Evolutionary conservation across 1,140 invertebrate species (phyloP).

Genomic region (Wasmannia auropunctata): DNA sequence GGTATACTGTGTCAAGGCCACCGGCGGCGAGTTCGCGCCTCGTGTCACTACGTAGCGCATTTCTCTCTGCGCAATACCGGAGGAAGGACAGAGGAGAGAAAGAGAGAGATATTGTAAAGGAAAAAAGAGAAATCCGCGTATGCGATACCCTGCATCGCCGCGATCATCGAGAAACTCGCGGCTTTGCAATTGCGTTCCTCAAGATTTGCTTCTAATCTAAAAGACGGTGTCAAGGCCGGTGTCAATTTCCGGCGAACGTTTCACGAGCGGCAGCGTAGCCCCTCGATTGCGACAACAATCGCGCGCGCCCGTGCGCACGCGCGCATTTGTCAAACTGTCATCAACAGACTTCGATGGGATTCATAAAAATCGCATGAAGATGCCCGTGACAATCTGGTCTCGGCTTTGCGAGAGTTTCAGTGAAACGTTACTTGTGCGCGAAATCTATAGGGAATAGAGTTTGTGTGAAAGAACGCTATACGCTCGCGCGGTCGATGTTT

Average conservation of each 20-base stretch:
- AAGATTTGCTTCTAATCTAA: conserved; percentile 34
- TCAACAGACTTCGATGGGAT: neutral
- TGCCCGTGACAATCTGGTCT: neutral
- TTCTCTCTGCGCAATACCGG: conserved; percentile 53
- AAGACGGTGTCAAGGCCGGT: conserved; percentile 53
- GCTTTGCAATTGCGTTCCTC: neutral
- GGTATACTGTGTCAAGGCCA: conserved; percentile 68
- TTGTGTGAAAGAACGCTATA: neutral
- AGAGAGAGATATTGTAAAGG: neutral
- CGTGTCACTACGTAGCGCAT: conserved; percentile 21
- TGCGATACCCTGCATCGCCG: neutral
- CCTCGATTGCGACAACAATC: neutral
- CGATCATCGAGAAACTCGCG: neutral
- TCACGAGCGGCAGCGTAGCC: neutral
- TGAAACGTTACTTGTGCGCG: neutral
- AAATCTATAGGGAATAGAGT: neutral
- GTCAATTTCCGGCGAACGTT: neutral
- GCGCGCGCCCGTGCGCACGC: neutral
- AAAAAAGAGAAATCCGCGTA: neutral
- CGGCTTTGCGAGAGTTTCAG: neutral
- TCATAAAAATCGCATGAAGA: neutral
- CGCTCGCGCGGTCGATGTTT: neutral
- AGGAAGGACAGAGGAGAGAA: neutral
- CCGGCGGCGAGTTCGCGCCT: conserved; percentile 9
- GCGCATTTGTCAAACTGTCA: neutral